phyloP scores from a whole-genome alignment of 2,888 invertebrate genomes.

The Eupsilia transversa region DNA sequence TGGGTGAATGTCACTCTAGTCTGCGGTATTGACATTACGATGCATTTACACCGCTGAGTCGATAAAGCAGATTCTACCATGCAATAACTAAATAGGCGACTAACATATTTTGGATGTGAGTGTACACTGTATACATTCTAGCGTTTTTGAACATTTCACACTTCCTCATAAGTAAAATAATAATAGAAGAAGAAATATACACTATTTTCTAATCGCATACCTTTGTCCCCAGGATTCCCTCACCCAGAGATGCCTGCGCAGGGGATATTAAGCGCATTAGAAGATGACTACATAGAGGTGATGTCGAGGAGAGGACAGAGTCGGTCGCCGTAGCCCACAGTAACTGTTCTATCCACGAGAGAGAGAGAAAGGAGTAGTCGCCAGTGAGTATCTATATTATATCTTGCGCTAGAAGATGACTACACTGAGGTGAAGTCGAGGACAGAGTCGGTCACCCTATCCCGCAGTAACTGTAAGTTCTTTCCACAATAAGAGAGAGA shows the following conservation, averaged over 20 bases:
- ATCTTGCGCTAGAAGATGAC: constrained; percentile 74
- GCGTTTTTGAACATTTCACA: neutral
- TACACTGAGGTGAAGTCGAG: constrained; percentile 83
- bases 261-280: constrained; percentile 80
- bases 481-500: neutral
- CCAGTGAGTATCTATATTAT: constrained; percentile 74
- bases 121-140: neutral
- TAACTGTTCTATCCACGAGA: constrained; percentile 62
- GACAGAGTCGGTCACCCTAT: constrained; percentile 87
- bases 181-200: neutral
- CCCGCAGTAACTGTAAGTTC: constrained; percentile 48
- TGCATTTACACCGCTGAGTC: neutral
- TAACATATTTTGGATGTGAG: neutral
- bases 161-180: neutral
- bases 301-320: constrained; percentile 88
- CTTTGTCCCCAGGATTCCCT: constrained; percentile 72
- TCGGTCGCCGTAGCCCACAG: constrained; percentile 85
- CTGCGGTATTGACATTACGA: neutral
- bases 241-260: constrained; percentile 82
- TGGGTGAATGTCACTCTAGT: neutral
- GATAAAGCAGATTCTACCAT: neutral
- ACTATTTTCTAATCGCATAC: neutral
- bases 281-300: constrained; percentile 85
- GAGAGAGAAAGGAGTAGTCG: constrained; percentile 68
- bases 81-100: too few relatives aligned